Percentiles rank a stretch among this genome's conserved stretches.
Conservation (phyloP, 2,888 invertebrate species). For the Lymantria monacha region DNA sequence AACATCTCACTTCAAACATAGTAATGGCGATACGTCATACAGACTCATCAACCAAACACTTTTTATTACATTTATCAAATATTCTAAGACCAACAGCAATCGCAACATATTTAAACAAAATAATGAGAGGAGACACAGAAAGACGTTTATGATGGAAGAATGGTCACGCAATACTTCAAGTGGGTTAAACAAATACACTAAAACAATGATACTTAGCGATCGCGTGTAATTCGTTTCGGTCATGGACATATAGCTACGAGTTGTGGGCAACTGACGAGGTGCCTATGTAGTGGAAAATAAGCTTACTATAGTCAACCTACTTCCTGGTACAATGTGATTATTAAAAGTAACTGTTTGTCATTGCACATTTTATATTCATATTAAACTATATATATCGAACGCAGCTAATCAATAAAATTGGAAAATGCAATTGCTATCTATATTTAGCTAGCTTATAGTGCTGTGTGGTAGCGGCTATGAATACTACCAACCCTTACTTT, state of each 20-base stretch:
- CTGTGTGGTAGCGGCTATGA: no score
- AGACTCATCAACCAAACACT: no score
- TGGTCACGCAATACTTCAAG: slow-evolving; percentile 33
- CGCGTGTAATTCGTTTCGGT: slow-evolving; percentile 36
- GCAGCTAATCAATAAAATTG: neutral
- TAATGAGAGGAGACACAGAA: neutral
- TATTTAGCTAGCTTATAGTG: no score
- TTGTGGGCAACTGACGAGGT: slow-evolving; percentile 21
- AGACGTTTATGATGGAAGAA: slow-evolving; percentile 22
- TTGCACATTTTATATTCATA: slow-evolving; percentile 12
- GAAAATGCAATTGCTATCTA: neutral
- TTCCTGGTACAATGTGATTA: slow-evolving; percentile 13
- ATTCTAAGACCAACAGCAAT: neutral
- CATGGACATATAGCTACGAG: slow-evolving; percentile 29
- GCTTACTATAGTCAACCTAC: neutral
- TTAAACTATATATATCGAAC: neutral
- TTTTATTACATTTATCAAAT: neutral
- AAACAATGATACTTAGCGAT: slow-evolving; percentile 29
- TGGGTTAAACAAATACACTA: slow-evolving; percentile 39
- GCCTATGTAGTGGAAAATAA: neutral
- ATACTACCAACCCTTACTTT: no score
- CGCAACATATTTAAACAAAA: neutral
- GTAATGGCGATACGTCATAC: no score
- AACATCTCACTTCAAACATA: no score
- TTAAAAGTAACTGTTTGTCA: slow-evolving; percentile 18